These are phyloP conservation scores for Agrilus mali DNA, from an alignment of 2,888 invertebrate species.

Conservation along the genomic window DNA sequence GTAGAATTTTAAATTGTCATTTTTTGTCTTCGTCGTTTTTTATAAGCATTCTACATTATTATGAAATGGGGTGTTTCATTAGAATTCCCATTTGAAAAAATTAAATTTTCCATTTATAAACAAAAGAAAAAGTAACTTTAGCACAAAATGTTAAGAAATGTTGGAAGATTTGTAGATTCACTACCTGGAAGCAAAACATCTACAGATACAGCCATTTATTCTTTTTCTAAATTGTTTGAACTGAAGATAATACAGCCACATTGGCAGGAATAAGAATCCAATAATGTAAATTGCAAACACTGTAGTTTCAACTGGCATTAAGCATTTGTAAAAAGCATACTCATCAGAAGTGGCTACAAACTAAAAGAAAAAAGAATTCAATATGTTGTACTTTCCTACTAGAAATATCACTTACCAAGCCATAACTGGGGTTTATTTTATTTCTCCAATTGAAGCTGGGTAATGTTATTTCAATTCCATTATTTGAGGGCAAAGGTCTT, in stretches of 20 bases:
- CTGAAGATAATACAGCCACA: slow-evolving; percentile 25
- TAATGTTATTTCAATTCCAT: slow-evolving; percentile 63
- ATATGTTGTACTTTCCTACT: slow-evolving; percentile 6
- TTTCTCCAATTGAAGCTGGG: slow-evolving; percentile 96
- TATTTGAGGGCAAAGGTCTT: slow-evolving; percentile 34
- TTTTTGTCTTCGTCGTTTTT: no score
- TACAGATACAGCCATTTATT: no score
- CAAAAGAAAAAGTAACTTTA: no score
- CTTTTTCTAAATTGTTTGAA: slow-evolving; percentile 11
- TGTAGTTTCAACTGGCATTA: slow-evolving; percentile 66
- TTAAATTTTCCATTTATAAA: no score
- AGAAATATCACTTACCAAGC: slow-evolving; percentile 51
- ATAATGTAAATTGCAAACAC: slow-evolving; percentile 50
- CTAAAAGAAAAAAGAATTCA: slow-evolving; percentile 38
- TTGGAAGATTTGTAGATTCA: no score
- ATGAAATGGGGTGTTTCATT: no score
- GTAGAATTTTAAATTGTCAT: no score
- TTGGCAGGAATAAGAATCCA: slow-evolving; percentile 33
- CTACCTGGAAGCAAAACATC: no score
- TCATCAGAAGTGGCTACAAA: slow-evolving; percentile 60
- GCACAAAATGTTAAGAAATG: no score
- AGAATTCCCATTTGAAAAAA: no score
- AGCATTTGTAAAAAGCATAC: slow-evolving; percentile 61
- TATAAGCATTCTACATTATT: no score
- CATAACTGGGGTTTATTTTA: slow-evolving; percentile 78